Evolutionary conservation across 2,888 invertebrate species (phyloP), one percentile per base, ranked within the genome.

Genomic region (Xestoiulus laeticollis): DNA sequence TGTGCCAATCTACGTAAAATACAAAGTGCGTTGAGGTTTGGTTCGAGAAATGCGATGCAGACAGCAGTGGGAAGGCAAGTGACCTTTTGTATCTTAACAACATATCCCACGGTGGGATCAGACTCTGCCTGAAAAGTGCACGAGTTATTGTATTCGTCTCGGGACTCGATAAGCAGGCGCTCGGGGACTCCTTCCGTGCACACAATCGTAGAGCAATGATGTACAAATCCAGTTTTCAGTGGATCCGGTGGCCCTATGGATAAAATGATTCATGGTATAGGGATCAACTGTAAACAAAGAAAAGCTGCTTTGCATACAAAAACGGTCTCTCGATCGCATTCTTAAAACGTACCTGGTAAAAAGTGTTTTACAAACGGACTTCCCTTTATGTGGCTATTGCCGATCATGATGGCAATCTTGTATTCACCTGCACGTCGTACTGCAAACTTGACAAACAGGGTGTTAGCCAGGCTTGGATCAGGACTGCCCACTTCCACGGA

Each of bases 351-450:
- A 94, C 94, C 94, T 90, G 97, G 96, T 90, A 95, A 93, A 93
- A 98, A 98, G 91, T 94, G 94, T 91, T 96, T 95, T 89, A 95
- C 94, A 93, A 96, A 97, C 87, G 98, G 98, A 90, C 97, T 96
- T 90, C 97, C 97, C 89, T 95, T 94, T 87, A 97, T 95, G 90
- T 95, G 95, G 91, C 95, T 95, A 30, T 95, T 95, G 88, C 95
- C 96, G 88, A 98, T 96, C 92, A 96, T 94, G 88, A 98, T 95
- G 86, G 96, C 95, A 90, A 98, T 95, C 91, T 95, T 94, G 93
- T 98, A 98, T 90, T 96, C 95, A 48, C 98, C 98, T 30, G 98
- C 96, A 90, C 96, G 96, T 89, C 98, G 95, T 89, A 98, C 98
- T 8, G 97, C 97, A 93, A 98, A 98, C 92, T 97, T 97, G 87